Base-by-base conservation (phyloP, 1,140 invertebrate genomes). In the Trichomalopsis sarcophagae region DNA sequence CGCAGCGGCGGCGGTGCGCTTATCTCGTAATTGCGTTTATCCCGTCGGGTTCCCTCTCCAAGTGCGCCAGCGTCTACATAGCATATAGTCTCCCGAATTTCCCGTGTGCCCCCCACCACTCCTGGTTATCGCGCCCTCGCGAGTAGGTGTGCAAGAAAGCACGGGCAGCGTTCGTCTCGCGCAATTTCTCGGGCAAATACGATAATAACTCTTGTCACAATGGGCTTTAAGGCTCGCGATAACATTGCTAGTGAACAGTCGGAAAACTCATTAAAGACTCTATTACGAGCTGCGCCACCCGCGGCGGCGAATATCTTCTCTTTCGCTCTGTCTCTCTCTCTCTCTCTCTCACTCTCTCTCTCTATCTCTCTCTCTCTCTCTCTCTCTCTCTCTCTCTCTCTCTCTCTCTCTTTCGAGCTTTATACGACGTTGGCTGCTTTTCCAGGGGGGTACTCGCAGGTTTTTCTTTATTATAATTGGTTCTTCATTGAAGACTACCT, bases 181-280 rank as follows among this genome's bases (percentile, higher is more conserved):
- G 83, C 77, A 84, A 84, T 84, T 84, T 75, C 83, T 84, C 83
- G 76, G 76, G 77, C 83, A 74, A 84, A 84, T 84, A 84, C 77
- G 77, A 84, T 84, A 84, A 84, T 84, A 84, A 84, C 82, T 84
- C 82, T 84, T 84, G 82, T 84, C 82, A 79, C 82, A 84, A 84
- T 84, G 82, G 82, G 82, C 82, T 84, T 71, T 73, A 68, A 80
- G 83, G 55, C 68, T 69, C 30, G 77, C 71, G 77, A 84, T 84
- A 84, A 84, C 83, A 74, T 84, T 84, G 77, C 7, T 73, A 77
- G 74, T 76, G 82, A 77, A 66, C 62, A 84, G 82, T 84, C 68
- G 83, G 83, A 84, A 84, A 84, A 84, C 83, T 84, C 83, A 84
- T 84, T 84, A 84, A 84, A 84, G 83, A 84, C 77, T 84, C 83